Conservation (phyloP, 2,797 vertebrate species). For the Anguilla obscura region DNA sequence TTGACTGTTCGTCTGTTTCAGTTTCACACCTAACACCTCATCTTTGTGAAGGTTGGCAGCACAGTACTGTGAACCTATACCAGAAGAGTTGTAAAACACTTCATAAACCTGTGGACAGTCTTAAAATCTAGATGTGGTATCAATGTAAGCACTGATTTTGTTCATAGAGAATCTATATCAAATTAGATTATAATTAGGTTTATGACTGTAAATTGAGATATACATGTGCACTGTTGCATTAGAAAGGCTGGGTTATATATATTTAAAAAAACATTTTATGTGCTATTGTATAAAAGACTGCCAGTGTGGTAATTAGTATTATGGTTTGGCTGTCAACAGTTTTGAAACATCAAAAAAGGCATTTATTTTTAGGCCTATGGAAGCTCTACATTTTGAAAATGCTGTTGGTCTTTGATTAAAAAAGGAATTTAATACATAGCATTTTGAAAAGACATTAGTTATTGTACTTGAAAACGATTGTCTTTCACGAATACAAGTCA, state of each 20-base stretch:
- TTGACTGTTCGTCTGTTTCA: conserved; percentile 23
- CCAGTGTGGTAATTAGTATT: conserved; percentile 38
- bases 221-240: conserved; percentile 54
- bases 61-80: conserved; percentile 43
- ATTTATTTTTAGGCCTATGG: conserved; percentile 29
- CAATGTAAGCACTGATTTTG: conserved; percentile 50
- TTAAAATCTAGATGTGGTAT: conserved; percentile 43
- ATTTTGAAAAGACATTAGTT: conserved; percentile 6
- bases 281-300: conserved; percentile 41
- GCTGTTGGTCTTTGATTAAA: background rate
- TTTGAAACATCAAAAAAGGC: conserved; percentile 39
- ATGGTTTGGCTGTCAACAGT: conserved; percentile 39
- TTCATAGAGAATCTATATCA: conserved; percentile 48
- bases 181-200: conserved; percentile 52
- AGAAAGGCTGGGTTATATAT: conserved; percentile 27
- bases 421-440: conserved; percentile 29
- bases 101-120: conserved; percentile 48
- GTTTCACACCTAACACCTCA: conserved; percentile 18
- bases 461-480: conserved; percentile 37
- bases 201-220: conserved; percentile 49
- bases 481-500: conserved; percentile 53
- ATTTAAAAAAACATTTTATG: conserved; percentile 40
- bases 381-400: conserved; percentile 27
- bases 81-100: conserved; percentile 48
- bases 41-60: conserved; percentile 45